Evolutionary conservation across 2,113 vertebrate genomes (phyloP), one percentile per base, ranked within the genome.

Genomic region (Vulpes lagopus): DNA sequence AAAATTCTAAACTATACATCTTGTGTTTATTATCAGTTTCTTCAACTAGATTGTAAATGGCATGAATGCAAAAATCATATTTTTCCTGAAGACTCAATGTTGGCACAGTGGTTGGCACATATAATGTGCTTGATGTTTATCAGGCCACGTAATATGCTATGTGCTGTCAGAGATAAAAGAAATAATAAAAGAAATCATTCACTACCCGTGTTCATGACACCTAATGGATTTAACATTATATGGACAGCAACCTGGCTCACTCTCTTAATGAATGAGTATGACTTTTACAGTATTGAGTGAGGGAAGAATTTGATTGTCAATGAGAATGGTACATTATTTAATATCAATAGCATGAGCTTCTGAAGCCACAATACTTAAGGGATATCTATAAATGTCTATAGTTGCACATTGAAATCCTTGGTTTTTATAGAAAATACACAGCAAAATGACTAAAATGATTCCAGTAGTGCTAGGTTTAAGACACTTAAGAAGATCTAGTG

Each of bases 401-500:
- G 74, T 86, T 93, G 35, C 23, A 83, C 30, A 35, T 43, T 81
- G 73, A 89, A 89, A 87, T 67, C 15, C 80, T 95, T 92, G 35
- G n/a, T 81, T 57, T 97, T 95, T 96, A 92, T 57, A 95, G 89
- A 62, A 93, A 89, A 81, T 51, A 91, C 93, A 95, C 2, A 49
- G 83, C 51, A 81, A 96, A 80, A 84, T 60, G 6, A 59, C 35
- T 84, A 86, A 97, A 89, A 97, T 98, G 95, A 97, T 97, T 94
- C 38, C 27, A 95, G 95, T 65, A 90, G 69, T 96, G 65, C 51
- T 81, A 84, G 93, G 57, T 82, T 95, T 84, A 95, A 92, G 93
- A 84, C 80, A 84, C 83, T 97, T 96, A 90, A 90, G 97, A 97
- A 98, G 96, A 98, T 95, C 86, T 97, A 97, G 95, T 96, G 97